Base-by-base conservation (phyloP, 2,797 vertebrate genomes). In the Leuciscus waleckii region DNA sequence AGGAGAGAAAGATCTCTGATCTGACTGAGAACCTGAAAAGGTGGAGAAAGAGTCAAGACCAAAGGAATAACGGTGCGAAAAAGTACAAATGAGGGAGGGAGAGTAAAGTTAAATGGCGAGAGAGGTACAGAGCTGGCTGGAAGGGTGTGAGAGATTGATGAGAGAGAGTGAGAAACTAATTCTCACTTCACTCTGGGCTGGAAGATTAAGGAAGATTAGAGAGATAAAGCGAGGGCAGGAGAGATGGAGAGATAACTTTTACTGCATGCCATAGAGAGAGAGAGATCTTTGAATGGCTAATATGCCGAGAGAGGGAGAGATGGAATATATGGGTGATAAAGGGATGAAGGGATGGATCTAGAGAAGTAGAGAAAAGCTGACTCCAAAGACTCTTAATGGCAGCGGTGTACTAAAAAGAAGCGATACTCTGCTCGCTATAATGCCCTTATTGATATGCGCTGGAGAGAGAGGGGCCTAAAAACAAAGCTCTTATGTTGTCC, bases 141-240 rank as follows among this genome's bases (percentile, higher is more conserved):
- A 79, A 75, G 85, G 89, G 94, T 90, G 93, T 89, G 87, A 89
- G 92, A 94, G 94, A 96, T 94, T 95, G 94, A 95, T 95, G 94
- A 94, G 92, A 85, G 91, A 93, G 93, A 93, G 92, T 90, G 93
- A 94, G 93, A 94, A 95, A 95, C 93, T 94, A 95, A 96, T 96
- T 96, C 95, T 95, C 94, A 95, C 94, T 95, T 95, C 93, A 94
- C 93, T 94, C 93, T 93, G 92, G 92, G 91, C 93, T 92, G 93
- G 91, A 93, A 96, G 95, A 95, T 95, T 95, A 95, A 94, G 92
- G 93, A 93, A 95, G 95, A 95, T 95, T 96, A 95, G 91, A 93
- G 91, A 87, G 93, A 95, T 93, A 86, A 83, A 86, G 81, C 79
- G 85, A 89, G 74, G 77, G 81, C 86, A 85, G 54, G 86, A 88